These are phyloP conservation scores for Salvelinus namaycush DNA, from an alignment of 2,113 vertebrate species.

Conservation along the genomic window DNA sequence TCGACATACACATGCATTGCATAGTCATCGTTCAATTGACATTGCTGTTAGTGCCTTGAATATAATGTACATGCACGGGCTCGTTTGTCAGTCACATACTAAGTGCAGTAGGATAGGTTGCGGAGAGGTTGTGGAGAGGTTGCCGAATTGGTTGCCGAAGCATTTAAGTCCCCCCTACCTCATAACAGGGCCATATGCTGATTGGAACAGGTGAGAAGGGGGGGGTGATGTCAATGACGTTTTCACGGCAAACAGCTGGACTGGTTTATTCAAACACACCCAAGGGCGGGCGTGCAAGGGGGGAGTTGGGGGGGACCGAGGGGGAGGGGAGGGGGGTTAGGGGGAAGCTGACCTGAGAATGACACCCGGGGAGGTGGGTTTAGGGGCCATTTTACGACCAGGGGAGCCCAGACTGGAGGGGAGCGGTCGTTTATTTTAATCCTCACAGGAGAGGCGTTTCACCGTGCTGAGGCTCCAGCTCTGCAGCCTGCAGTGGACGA, in stretches of 20 bases:
- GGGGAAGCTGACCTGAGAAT: conserved; percentile 38
- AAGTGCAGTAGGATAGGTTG: background rate
- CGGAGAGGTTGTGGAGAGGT: background rate
- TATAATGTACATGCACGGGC: no score
- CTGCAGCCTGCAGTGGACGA: background rate
- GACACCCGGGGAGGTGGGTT: conserved; percentile 36
- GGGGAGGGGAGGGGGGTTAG: conserved; percentile 60
- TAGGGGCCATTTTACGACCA: conserved; percentile 33
- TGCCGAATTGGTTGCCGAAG: background rate
- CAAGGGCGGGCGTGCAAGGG: conserved; percentile 75
- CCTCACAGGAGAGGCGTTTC: conserved; percentile 10
- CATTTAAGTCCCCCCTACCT: background rate
- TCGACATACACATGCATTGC: no score
- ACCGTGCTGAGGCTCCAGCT: background rate
- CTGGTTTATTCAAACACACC: conserved; percentile 94
- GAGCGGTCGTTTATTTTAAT: conserved; percentile 18
- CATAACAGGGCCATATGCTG: background rate
- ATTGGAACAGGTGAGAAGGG: conserved; percentile 45
- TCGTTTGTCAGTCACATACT: no score
- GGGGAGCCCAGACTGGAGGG: background rate
- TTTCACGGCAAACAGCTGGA: conserved; percentile 92
- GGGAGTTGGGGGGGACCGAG: conserved; percentile 44
- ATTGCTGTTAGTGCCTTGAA: no score
- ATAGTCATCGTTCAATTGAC: no score
- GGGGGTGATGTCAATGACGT: conserved; percentile 79